Percentiles rank a stretch among this genome's conserved stretches.
phyloP scores from a whole-genome alignment of 2,797 vertebrate genomes.

The Helostoma temminkii region DNA sequence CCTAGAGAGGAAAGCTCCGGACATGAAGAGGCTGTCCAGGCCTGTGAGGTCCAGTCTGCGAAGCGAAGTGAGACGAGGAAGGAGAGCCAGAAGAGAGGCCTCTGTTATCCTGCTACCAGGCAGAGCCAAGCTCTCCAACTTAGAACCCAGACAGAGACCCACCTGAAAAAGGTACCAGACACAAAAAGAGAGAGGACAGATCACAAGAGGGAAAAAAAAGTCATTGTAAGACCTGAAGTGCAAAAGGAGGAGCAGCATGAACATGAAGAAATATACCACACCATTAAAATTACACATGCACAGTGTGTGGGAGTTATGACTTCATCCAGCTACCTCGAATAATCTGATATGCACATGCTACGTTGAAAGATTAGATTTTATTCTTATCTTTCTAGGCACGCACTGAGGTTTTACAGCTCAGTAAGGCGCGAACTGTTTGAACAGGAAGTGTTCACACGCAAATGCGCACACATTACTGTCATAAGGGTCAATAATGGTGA shows the following conservation, averaged over 20 bases:
- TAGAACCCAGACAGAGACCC: slow-evolving; percentile 77
- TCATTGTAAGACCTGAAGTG: too few species aligned
- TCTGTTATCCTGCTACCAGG: slow-evolving; percentile 83
- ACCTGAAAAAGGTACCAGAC: slow-evolving; percentile 41
- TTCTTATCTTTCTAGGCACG: neutral
- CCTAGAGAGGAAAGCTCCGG: slow-evolving; percentile 81
- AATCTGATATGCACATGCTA: neutral
- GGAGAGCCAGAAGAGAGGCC: slow-evolving; percentile 79
- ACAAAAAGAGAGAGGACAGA: neutral
- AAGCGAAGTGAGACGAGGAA: slow-evolving; percentile 83
- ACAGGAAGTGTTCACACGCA: neutral
- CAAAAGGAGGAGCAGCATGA: too few species aligned
- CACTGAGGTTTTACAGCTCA: neutral
- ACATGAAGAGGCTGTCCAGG: slow-evolving; percentile 87
- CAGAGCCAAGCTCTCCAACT: slow-evolving; percentile 81
- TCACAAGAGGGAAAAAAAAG: neutral
- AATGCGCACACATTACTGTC: neutral
- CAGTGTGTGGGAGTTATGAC: neutral
- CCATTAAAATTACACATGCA: neutral
- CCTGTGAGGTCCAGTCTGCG: slow-evolving; percentile 84
- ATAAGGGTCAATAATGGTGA: neutral
- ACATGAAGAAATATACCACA: too few species aligned
- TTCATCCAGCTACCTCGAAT: neutral
- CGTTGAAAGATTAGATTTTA: slow-evolving; percentile 8
- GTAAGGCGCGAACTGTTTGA: neutral